Percentiles rank a stretch among this genome's conserved stretches.
phyloP scores from a whole-genome alignment of 2,113 vertebrate genomes.

The Colius striatus region DNA sequence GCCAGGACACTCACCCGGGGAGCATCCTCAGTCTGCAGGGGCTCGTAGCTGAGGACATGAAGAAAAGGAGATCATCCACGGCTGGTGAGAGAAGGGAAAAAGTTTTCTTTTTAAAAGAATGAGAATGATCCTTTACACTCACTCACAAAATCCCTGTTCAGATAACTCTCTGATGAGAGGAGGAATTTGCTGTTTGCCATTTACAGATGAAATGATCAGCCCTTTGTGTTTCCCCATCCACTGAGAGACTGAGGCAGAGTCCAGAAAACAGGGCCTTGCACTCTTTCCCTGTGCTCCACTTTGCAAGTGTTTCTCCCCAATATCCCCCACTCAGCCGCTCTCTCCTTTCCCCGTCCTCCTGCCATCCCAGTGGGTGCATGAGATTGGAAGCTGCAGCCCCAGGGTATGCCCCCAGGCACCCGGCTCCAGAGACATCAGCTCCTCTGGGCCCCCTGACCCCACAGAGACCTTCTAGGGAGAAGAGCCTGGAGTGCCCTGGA shows the following conservation, averaged over 20 bases:
- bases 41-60: neutral
- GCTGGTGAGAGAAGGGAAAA: neutral
- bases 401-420: no score
- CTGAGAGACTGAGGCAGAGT: neutral
- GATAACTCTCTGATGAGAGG: neutral
- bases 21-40: neutral
- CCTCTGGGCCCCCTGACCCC: neutral
- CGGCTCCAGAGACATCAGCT: accelerated
- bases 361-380: neutral
- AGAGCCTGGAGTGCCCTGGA: accelerated
- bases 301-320: neutral
- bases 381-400: neutral
- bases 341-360: accelerated
- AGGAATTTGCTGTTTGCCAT: neutral
- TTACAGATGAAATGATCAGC: neutral
- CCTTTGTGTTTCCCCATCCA: neutral
- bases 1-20: neutral
- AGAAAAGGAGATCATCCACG: neutral
- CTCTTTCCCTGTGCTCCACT: neutral
- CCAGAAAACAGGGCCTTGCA: neutral
- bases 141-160: neutral
- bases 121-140: neutral
- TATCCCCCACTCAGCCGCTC: neutral
- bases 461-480: neutral
- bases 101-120: neutral